Evolutionary conservation across 2,113 vertebrate genomes (phyloP).

Genomic region (Pygoscelis antarcticus): DNA sequence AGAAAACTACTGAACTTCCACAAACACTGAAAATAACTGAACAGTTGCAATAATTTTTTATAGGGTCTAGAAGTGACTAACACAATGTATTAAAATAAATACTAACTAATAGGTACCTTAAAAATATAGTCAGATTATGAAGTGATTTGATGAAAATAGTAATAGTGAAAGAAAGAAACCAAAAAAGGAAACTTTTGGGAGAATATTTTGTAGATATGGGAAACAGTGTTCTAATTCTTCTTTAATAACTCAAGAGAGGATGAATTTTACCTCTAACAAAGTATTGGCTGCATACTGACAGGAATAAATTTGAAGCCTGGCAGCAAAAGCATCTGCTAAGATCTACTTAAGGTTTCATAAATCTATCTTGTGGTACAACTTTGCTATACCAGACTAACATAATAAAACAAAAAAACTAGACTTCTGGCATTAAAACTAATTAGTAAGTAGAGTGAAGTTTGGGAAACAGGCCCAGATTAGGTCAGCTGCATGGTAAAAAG

Average conservation of each 20-base stretch:
- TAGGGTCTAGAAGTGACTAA: not conserved
- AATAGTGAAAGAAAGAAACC: not conserved
- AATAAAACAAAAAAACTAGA: not conserved
- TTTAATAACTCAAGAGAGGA: not conserved
- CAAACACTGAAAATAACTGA: not conserved
- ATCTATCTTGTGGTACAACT: slow-evolving; percentile 7
- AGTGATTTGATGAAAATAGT: not conserved
- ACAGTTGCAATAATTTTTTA: not conserved
- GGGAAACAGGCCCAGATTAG: not conserved
- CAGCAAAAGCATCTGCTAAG: not conserved
- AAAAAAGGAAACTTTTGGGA: not conserved
- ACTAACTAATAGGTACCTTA: not conserved
- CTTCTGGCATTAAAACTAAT: slow-evolving; percentile 8
- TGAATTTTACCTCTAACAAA: not conserved
- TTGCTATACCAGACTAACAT: not conserved
- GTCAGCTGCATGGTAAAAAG: not conserved
- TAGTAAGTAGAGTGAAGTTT: not conserved
- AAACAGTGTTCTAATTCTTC: not conserved
- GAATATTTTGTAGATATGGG: not conserved
- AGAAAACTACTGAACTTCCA: not conserved
- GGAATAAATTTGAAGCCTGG: not conserved
- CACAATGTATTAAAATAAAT: not conserved
- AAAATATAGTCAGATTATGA: not conserved
- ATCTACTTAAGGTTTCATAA: slow-evolving; percentile 31
- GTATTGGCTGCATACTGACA: not conserved